Percentiles rank a stretch among this genome's conserved stretches.
phyloP scores from a whole-genome alignment of 2,888 invertebrate species.

The Tetragnatha montana region DNA sequence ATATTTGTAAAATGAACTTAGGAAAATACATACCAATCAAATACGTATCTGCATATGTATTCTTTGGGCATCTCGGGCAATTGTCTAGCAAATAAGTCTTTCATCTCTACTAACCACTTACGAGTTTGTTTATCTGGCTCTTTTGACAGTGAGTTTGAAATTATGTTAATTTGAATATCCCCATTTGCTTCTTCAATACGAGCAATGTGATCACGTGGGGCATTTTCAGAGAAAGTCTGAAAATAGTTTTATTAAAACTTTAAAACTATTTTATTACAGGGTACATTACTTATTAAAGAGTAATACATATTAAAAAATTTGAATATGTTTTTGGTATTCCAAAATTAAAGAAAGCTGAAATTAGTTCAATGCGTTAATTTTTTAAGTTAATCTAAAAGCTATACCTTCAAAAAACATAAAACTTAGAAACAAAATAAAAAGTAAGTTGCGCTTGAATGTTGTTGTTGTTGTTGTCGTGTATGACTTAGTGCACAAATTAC shows the following conservation, averaged over 20 bases:
- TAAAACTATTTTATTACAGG: background rate
- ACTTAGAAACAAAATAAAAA: too few species aligned
- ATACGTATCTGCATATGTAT: slow-evolving; percentile 78
- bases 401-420: too few species aligned
- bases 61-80: slow-evolving; percentile 98
- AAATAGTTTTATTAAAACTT: background rate
- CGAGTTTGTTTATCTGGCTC: slow-evolving; percentile 92
- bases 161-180: slow-evolving; percentile 93
- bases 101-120: slow-evolving; percentile 93
- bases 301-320: too few species aligned
- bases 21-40: slow-evolving; percentile 75
- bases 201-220: slow-evolving; percentile 92
- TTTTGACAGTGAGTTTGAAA: slow-evolving; percentile 92
- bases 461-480: too few species aligned
- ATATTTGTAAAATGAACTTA: background rate
- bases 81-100: slow-evolving; percentile 96
- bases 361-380: too few species aligned
- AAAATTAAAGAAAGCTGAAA: too few species aligned
- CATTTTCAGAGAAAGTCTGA: slow-evolving; percentile 77
- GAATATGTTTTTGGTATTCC: too few species aligned
- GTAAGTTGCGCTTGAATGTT: too few species aligned
- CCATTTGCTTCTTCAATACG: slow-evolving; percentile 92
- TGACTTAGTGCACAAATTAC: too few species aligned
- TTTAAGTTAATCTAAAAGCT: too few species aligned
- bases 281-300: background rate